Percentiles rank a stretch among this genome's conserved stretches.
Conservation (phyloP, 1,140 invertebrate species). For the Stegodyphus dumicola region DNA sequence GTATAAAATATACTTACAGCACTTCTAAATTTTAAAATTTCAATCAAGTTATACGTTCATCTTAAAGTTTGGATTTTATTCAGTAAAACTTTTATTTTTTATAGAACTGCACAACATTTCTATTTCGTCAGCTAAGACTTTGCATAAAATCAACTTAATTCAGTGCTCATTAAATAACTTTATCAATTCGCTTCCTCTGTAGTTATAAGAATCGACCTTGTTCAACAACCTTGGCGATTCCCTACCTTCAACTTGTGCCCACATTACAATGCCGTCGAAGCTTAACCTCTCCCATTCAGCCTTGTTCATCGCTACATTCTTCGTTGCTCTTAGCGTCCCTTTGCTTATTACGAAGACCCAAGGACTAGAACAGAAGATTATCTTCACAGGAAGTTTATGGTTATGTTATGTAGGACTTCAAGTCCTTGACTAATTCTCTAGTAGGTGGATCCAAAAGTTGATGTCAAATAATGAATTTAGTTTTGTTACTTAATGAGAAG, state of each 20-base stretch:
- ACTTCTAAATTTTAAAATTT: too few relatives aligned
- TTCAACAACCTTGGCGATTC: conserved; percentile 28
- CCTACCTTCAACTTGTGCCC: conserved; percentile 14
- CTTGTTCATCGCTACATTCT: conserved; percentile 39
- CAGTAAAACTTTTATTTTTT: too few relatives aligned
- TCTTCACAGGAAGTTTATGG: conserved; percentile 41
- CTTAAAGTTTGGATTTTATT: too few relatives aligned
- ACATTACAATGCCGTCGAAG: conserved; percentile 10
- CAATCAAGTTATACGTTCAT: too few relatives aligned
- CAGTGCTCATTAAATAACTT: too few relatives aligned
- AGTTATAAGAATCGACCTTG: conserved; percentile 12
- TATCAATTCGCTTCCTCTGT: too few relatives aligned
- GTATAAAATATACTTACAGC: too few relatives aligned
- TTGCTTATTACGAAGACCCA: conserved; percentile 12
- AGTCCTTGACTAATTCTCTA: conserved; percentile 23
- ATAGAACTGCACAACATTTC: too few relatives aligned
- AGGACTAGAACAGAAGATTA: conserved; percentile 22
- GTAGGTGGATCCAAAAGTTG: conserved; percentile 22
- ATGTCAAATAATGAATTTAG: conserved; percentile 10
- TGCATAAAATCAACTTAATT: too few relatives aligned
- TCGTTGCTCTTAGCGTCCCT: background rate
- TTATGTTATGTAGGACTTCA: background rate
- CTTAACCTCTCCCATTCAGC: conserved; percentile 28
- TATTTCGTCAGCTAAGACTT: too few relatives aligned
- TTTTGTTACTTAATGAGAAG: conserved; percentile 29